Percentiles rank a stretch among this genome's conserved stretches.
These are phyloP conservation scores for Steinernema scapterisci DNA, from an alignment of 2,888 invertebrate genomes.

Conservation along the genomic window DNA sequence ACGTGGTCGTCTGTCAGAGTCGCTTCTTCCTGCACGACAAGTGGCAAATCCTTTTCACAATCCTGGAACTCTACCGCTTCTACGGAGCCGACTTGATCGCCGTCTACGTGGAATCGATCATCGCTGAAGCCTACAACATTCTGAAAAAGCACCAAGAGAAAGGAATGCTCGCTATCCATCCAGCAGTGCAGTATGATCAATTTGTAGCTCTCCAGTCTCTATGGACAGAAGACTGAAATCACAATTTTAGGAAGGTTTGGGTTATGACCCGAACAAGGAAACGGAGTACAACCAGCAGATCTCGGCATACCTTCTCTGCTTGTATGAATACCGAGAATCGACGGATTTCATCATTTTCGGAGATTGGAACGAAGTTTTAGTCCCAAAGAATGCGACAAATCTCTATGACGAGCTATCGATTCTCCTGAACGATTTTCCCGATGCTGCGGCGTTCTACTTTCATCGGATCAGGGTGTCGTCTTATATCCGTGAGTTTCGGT, in stretches of 20 bases:
- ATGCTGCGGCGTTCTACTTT: conserved; percentile 33
- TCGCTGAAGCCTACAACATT: conserved; percentile 23
- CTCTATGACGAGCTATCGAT: conserved; percentile 7
- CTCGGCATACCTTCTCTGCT: conserved; percentile 19
- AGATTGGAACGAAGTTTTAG: conserved; percentile 34
- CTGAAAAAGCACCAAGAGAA: conserved; percentile 26
- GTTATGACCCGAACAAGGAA: conserved; percentile 32
- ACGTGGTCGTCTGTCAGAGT: conserved; percentile 35
- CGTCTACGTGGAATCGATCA: conserved; percentile 33
- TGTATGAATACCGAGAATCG: conserved; percentile 34
- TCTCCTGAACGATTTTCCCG: neutral
- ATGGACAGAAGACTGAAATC: neutral
- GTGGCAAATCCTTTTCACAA: conserved; percentile 34
- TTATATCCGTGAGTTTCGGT: neutral
- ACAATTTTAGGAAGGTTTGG: neutral
- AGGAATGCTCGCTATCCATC: conserved; percentile 27
- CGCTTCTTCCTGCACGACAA: conserved; percentile 36
- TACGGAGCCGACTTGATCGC: conserved; percentile 34
- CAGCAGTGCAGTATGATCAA: conserved; percentile 18
- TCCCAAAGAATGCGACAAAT: conserved; percentile 17
- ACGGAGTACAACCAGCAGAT: conserved; percentile 28
- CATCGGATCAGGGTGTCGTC: neutral
- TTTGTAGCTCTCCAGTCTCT: neutral
- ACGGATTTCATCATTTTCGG: conserved; percentile 36
- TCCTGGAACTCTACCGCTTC: conserved; percentile 34